phyloP scores from a whole-genome alignment of 2,888 invertebrate species.

The Ceramica pisi region DNA sequence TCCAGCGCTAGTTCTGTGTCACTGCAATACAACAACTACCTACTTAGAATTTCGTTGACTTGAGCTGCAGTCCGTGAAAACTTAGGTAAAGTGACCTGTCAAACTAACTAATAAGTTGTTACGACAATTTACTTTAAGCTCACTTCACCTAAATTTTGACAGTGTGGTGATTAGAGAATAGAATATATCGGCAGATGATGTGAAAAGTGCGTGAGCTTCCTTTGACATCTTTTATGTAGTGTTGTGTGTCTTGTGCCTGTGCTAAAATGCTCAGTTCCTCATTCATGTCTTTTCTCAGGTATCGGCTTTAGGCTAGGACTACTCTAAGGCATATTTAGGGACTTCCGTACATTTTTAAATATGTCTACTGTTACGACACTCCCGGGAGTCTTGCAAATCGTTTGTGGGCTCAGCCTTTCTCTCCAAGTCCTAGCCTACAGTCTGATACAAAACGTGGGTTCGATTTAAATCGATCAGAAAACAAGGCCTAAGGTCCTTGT shows the following conservation, averaged over 20 bases:
- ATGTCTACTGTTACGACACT: too few species aligned
- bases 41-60: neutral
- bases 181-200: neutral
- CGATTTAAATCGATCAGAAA: neutral
- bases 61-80: neutral
- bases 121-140: too few species aligned
- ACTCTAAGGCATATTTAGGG: neutral
- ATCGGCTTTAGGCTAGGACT: neutral
- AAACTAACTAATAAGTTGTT: too few species aligned
- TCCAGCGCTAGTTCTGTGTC: constrained; percentile 91
- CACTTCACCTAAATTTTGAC: too few species aligned
- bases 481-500: neutral
- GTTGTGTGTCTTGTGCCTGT: neutral
- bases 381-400: neutral
- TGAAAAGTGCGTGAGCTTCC: neutral
- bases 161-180: neutral
- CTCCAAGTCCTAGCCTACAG: neutral
- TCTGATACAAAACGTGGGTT: too few species aligned
- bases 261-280: neutral
- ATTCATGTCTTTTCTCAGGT: neutral
- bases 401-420: neutral
- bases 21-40: constrained; percentile 74
- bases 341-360: neutral
- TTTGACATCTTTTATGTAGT: neutral
- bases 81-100: too few species aligned